Evolutionary conservation across 2,888 invertebrate genomes (phyloP).

Genomic region (Acrocyrtus sp.): DNA sequence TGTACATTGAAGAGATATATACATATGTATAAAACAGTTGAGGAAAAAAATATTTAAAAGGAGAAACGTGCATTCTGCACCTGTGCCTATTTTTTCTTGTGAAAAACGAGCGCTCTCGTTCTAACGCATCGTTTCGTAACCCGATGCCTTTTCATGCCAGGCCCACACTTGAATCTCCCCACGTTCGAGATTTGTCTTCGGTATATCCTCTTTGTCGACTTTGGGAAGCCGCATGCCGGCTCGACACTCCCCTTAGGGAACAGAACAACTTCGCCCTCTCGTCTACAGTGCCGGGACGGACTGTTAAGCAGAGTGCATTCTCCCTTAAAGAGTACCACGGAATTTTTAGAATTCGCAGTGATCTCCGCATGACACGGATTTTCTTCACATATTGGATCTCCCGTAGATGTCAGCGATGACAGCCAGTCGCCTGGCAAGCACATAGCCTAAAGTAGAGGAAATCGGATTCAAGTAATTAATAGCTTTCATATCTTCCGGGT

Average conservation of each 20-base stretch:
- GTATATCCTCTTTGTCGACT: constrained; percentile 20
- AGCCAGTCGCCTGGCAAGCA: constrained; percentile 48
- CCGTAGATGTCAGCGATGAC: not conserved
- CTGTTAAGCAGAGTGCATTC: constrained; percentile 41
- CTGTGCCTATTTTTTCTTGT: no score
- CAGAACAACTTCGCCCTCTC: constrained; percentile 38
- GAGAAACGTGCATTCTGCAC: no score
- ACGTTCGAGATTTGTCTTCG: constrained; percentile 41
- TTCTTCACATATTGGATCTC: constrained; percentile 32
- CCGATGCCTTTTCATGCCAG: constrained; percentile 16
- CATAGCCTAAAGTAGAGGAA: constrained; percentile 28
- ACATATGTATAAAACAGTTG: no score
- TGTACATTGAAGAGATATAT: no score
- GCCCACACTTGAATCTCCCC: constrained; percentile 10
- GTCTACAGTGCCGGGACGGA: constrained; percentile 33
- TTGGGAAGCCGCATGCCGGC: constrained; percentile 37
- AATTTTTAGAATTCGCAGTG: not conserved
- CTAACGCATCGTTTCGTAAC: constrained; percentile 23
- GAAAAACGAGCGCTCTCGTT: no score
- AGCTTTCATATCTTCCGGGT: no score
- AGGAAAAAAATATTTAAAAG: no score
- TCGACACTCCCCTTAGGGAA: constrained; percentile 38
- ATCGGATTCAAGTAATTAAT: no score
- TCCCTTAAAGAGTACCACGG: constrained; percentile 32
- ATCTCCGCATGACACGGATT: constrained; percentile 40